Percentiles rank a stretch among this genome's conserved stretches.
Evolutionary conservation across 2,888 invertebrate genomes (phyloP).

Genomic region (Iselma pallidipennis): DNA sequence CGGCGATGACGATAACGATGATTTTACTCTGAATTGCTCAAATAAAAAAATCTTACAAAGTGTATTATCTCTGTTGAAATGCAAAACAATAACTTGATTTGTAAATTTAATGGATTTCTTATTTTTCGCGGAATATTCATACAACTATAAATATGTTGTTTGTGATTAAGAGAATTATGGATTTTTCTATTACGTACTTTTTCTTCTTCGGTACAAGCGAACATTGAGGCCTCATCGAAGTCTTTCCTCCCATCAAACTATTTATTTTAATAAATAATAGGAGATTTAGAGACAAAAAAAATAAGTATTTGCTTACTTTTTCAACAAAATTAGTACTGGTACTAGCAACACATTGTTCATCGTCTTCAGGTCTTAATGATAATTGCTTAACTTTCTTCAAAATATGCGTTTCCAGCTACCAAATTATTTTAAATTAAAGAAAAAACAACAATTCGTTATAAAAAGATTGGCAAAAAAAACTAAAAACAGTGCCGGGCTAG

Average conservation of each 20-base stretch:
- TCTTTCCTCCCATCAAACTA: not conserved
- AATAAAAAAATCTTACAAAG: conserved; percentile 26
- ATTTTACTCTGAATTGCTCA: too few relatives aligned
- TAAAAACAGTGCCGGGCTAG: too few relatives aligned
- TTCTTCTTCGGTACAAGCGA: not conserved
- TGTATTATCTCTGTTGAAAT: conserved; percentile 63
- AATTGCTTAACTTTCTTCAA: conserved; percentile 10
- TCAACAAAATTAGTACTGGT: not conserved
- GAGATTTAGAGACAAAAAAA: too few relatives aligned
- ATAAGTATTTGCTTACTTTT: not conserved
- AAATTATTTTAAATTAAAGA: too few relatives aligned
- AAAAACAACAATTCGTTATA: too few relatives aligned
- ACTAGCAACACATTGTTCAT: conserved; percentile 1
- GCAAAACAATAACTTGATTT: conserved; percentile 64
- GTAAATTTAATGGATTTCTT: conserved; percentile 56
- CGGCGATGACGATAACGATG: too few relatives aligned
- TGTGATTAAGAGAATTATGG: not conserved
- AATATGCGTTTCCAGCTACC: conserved; percentile 15
- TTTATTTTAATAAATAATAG: not conserved
- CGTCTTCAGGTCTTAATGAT: conserved; percentile 13
- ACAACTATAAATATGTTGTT: conserved; percentile 3
- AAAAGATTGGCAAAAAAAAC: too few relatives aligned
- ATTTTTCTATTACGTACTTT: not conserved
- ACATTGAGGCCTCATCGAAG: not conserved
- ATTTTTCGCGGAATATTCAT: conserved; percentile 51